Evolutionary conservation across 2,113 vertebrate genomes (phyloP).

Genomic region (Aldabrachelys gigantea): DNA sequence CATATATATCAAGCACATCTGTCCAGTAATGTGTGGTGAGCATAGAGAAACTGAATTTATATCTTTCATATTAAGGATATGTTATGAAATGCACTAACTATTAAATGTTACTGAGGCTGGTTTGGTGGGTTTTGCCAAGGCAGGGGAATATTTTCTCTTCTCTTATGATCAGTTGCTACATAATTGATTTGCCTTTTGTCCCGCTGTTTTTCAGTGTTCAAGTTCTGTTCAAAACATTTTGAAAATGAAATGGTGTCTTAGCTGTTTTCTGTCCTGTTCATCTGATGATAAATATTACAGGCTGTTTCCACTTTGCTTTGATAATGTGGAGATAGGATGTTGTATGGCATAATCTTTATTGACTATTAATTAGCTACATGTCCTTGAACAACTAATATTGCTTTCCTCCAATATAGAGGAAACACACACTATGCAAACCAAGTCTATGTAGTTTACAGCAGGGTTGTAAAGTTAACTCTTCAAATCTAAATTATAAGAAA

Average conservation of each 20-base stretch:
- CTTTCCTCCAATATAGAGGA: background rate
- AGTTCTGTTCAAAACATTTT: background rate
- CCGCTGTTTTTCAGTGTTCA: background rate
- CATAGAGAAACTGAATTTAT: background rate
- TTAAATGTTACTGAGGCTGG: conserved; percentile 1
- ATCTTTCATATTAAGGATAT: background rate
- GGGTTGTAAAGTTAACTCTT: background rate
- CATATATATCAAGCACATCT: conserved; percentile 22
- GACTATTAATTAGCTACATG: background rate
- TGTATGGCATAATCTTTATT: background rate
- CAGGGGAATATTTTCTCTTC: conserved; percentile 8
- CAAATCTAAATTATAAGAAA: background rate
- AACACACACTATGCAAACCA: background rate
- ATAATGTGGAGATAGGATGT: background rate
- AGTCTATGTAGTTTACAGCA: background rate
- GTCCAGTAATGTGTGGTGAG: background rate
- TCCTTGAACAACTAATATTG: background rate
- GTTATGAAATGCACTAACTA: background rate
- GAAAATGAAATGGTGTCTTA: background rate
- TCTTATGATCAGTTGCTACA: background rate
- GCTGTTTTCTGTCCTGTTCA: background rate
- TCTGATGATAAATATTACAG: background rate
- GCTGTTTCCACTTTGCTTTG: background rate
- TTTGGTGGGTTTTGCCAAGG: background rate
- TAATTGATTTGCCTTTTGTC: background rate